These are phyloP conservation scores for Uromys caudimaculatus DNA, from an alignment of 2,797 vertebrate genomes.

Conservation along the genomic window DNA sequence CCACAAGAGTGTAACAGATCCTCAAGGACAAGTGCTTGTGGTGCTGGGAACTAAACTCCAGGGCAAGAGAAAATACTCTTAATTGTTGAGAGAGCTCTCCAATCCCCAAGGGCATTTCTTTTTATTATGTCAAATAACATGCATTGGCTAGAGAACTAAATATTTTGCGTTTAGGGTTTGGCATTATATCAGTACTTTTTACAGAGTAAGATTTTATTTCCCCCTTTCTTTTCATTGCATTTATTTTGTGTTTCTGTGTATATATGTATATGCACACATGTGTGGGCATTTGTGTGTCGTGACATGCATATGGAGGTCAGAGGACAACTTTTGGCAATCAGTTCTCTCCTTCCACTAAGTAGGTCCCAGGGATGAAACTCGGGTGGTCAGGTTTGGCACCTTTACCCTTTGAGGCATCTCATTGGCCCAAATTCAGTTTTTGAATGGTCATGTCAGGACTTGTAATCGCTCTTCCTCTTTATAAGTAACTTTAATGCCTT, in stretches of 20 bases:
- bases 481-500: not conserved
- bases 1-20: not conserved
- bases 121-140: constrained; percentile 24
- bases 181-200: constrained; percentile 27
- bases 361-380: not conserved
- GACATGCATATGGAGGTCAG: not conserved
- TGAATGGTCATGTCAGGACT: not conserved
- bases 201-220: constrained; percentile 10
- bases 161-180: constrained; percentile 21
- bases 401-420: not conserved
- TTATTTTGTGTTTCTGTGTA: not conserved
- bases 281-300: not conserved
- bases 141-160: not conserved
- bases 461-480: constrained; percentile 18
- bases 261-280: not conserved
- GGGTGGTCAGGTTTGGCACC: not conserved
- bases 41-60: not conserved
- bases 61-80: too few species aligned
- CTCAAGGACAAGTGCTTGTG: not conserved
- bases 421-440: not conserved
- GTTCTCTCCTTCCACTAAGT: not conserved
- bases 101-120: not conserved
- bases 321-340: not conserved
- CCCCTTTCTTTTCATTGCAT: not conserved
- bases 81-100: not conserved